Conservation (phyloP, 1,140 invertebrate species). For the Heliconius hermathena region DNA sequence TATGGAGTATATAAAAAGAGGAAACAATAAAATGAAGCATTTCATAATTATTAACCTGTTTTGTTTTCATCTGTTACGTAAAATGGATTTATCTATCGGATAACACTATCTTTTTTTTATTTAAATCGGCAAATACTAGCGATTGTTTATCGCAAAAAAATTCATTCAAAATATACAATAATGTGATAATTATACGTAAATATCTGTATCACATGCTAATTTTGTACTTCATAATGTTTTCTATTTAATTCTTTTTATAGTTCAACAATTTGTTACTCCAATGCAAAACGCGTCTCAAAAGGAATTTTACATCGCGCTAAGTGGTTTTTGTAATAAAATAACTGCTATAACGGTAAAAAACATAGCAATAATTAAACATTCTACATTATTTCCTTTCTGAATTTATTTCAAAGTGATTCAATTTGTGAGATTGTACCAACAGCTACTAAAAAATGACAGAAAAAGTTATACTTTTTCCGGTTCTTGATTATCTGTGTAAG, state of each 20-base stretch:
- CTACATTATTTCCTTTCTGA: neutral
- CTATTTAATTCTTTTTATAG: slow-evolving; percentile 11
- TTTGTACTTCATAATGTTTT: neutral
- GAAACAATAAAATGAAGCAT: neutral
- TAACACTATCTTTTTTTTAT: slow-evolving; percentile 3
- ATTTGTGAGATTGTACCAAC: neutral
- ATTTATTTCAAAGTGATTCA: neutral
- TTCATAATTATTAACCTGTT: neutral
- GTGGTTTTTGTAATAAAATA: neutral
- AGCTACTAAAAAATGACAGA: neutral
- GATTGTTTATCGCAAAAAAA: slow-evolving; percentile 1
- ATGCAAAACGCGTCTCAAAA: neutral
- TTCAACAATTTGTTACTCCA: neutral
- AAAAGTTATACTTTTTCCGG: neutral
- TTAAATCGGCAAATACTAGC: neutral
- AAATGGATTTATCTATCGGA: neutral
- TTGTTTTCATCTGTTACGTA: neutral
- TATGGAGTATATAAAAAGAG: no score
- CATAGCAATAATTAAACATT: neutral
- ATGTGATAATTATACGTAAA: neutral
- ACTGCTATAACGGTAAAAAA: neutral
- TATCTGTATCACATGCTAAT: neutral
- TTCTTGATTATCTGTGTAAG: neutral
- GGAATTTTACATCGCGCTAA: neutral
- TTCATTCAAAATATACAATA: neutral